Evolutionary conservation across 2,113 vertebrate genomes (phyloP).

Genomic region (Macrotis lagotis): DNA sequence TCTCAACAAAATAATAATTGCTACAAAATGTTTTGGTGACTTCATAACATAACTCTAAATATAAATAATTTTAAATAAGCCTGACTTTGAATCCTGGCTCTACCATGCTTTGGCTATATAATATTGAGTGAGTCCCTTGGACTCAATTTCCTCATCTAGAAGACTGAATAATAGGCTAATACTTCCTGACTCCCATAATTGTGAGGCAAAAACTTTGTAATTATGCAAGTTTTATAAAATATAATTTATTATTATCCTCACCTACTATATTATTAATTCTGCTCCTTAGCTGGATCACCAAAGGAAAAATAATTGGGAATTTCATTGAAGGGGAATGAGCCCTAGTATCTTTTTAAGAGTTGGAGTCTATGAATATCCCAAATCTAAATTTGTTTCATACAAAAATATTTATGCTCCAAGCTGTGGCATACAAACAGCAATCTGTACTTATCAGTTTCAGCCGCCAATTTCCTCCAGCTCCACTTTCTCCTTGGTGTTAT

Average conservation of each 20-base stretch:
- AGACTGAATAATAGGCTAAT: background rate
- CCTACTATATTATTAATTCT: background rate
- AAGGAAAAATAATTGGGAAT: background rate
- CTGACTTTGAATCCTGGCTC: background rate
- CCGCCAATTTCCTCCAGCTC: constrained; percentile 60
- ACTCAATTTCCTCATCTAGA: background rate
- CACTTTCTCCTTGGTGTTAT: constrained; percentile 45
- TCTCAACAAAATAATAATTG: background rate
- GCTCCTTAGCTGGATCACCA: background rate
- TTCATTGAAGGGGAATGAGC: constrained; percentile 34
- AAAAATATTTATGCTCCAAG: constrained; percentile 69
- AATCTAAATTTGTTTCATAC: constrained; percentile 44
- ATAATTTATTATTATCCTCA: background rate
- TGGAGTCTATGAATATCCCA: constrained; percentile 32
- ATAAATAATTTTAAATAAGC: background rate
- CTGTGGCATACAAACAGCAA: constrained; percentile 59
- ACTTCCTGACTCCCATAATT: background rate
- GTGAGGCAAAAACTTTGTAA: background rate
- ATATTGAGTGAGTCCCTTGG: background rate
- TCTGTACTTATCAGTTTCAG: constrained; percentile 64
- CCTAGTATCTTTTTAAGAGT: background rate
- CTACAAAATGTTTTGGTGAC: background rate
- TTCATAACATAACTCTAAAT: background rate
- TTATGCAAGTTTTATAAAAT: background rate
- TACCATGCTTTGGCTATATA: background rate